These are phyloP conservation scores for Thinocorus orbignyianus DNA, from an alignment of 2,113 vertebrate species.

Conservation along the genomic window DNA sequence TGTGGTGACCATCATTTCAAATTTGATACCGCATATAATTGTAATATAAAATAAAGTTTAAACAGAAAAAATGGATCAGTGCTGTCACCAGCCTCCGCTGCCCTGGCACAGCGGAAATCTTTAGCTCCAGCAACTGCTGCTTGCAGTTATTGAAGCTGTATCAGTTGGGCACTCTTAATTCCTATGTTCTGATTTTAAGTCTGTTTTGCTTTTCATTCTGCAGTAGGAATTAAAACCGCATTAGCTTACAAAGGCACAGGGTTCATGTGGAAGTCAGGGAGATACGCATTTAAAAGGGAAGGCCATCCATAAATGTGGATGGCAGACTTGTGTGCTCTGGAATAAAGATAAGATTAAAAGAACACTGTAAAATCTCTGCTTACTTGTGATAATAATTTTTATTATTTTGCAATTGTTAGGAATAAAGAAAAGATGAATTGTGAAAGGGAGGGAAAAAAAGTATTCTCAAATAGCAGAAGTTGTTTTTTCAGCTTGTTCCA, in stretches of 20 bases:
- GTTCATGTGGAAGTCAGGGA: not conserved
- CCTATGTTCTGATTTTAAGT: not conserved
- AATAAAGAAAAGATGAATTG: not conserved
- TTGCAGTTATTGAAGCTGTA: not conserved
- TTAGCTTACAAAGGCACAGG: not conserved
- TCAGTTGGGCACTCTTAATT: not conserved
- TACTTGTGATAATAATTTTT: not conserved
- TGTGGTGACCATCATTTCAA: not conserved
- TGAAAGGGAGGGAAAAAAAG: not conserved
- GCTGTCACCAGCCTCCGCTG: not conserved
- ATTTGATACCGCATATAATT: not conserved
- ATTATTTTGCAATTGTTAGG: not conserved
- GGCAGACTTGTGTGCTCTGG: not conserved
- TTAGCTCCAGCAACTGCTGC: not conserved
- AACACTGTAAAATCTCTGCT: not conserved
- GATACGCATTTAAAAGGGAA: not conserved
- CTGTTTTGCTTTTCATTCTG: not conserved
- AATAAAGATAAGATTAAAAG: not conserved
- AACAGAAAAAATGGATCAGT: accelerated
- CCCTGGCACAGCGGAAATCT: no score
- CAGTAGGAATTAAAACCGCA: not conserved
- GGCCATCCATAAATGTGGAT: not conserved
- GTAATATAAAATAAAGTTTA: accelerated
- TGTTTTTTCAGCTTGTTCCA: not conserved
- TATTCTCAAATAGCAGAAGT: not conserved